Evolutionary conservation across 2,888 invertebrate species (phyloP), one percentile per base, ranked within the genome.

Genomic region (Trissolcus brochymenae): DNA sequence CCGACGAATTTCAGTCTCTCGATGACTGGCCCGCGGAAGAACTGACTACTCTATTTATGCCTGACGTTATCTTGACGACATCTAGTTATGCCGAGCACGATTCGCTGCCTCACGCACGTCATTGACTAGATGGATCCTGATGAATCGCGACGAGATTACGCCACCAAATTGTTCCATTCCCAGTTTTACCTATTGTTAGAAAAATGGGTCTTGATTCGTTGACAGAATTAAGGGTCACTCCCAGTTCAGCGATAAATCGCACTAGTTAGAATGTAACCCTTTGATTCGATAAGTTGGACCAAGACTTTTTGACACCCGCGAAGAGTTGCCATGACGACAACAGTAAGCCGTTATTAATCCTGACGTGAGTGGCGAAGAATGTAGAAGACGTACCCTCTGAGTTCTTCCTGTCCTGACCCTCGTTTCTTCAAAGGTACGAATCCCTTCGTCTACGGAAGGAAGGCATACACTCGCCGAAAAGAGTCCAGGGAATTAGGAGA

Each of bases 81-180:
- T 87, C 87, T 86, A 87, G 85, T 87, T 87, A 88, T 88, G 86
- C 88, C 61, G 79, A 81, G 85, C 87, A 87, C 87, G 87, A 87
- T 82, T 68, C 66, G 71, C 73, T 56, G 78, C 76, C 57, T 70
- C 50, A 49, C 70, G 59, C 66, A 62, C 74, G 65, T 74, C 70
- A 46, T 53, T 51, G 70, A 9, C 59, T 43, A 70, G 67, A 74
- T 62, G 56, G 65, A 62, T 60, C 54, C 59, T 55, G 60, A 67
- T 64, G 72, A 61, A 73, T 54, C 65, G 62, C 40, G 16, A 46
- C 35, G 49, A 55, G 17, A 55, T 55, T 55, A 14, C 16, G 14
- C 35, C 9, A 40, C 14, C 35, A 35, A 35, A 55, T 55, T 40
- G 14, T 40, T 29, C 35, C 46, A 46, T 16, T 46, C 6, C n/a